Conservation (phyloP, 2,113 vertebrate species). For the Fregetta grallaria region DNA sequence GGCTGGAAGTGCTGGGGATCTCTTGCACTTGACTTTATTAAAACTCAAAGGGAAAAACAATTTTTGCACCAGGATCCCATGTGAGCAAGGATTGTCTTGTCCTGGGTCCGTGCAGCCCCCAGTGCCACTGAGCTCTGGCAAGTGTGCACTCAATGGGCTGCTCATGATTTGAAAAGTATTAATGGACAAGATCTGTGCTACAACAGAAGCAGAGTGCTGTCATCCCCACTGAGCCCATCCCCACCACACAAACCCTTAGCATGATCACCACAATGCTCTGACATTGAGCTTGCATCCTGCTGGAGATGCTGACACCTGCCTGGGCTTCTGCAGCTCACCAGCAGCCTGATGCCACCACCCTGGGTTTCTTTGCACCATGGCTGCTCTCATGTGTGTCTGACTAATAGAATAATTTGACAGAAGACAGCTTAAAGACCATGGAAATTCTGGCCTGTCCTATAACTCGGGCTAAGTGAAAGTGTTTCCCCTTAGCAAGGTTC, state of each 20-base stretch:
- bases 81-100: not conserved
- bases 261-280: not conserved
- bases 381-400: not conserved
- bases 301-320: not conserved
- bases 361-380: not conserved
- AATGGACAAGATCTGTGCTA: not conserved
- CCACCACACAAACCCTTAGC: not conserved
- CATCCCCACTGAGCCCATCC: not conserved
- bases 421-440: not conserved
- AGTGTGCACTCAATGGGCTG: not conserved
- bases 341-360: not conserved
- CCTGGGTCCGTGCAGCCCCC: not conserved
- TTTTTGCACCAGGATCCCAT: not conserved
- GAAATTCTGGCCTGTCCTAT: not conserved
- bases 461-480: not conserved
- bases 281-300: not conserved
- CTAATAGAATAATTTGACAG: not conserved
- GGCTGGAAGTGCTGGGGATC: not conserved
- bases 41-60: not conserved
- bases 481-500: not conserved
- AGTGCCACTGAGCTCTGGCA: not conserved
- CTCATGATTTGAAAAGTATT: not conserved
- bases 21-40: not conserved
- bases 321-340: not conserved
- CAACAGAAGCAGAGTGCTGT: not conserved